These are phyloP conservation scores for Ips typographus DNA, from an alignment of 1,140 invertebrate genomes.

Conservation along the genomic window DNA sequence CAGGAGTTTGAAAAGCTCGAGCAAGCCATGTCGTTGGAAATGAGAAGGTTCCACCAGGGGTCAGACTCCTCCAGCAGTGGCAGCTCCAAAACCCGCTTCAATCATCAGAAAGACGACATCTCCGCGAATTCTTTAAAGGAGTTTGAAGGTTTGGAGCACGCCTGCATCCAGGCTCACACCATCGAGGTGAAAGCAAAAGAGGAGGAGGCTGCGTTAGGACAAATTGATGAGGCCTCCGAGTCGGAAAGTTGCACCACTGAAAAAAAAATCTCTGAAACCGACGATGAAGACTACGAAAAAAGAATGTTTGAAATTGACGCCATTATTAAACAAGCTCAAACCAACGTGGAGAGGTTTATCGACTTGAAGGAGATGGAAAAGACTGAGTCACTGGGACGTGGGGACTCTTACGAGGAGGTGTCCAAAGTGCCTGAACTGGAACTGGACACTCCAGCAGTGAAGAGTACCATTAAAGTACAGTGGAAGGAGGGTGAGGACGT, in stretches of 20 bases:
- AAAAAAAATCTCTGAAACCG: slow-evolving; percentile 53
- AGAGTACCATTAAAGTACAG: slow-evolving; percentile 44
- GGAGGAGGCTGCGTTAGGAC: slow-evolving; percentile 79
- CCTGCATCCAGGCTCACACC: slow-evolving; percentile 79
- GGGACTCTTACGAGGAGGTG: slow-evolving; percentile 57
- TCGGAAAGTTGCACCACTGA: slow-evolving; percentile 65
- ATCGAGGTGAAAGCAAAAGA: slow-evolving; percentile 81
- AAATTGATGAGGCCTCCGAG: slow-evolving; percentile 68
- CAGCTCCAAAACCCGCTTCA: slow-evolving; percentile 66
- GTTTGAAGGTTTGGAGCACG: slow-evolving; percentile 89
- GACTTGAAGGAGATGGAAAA: slow-evolving; percentile 56
- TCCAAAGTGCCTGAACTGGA: slow-evolving; percentile 56
- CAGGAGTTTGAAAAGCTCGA: slow-evolving; percentile 94
- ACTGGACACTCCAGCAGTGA: slow-evolving; percentile 51
- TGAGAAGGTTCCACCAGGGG: slow-evolving; percentile 63
- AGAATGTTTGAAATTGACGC: slow-evolving; percentile 73
- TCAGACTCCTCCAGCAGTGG: slow-evolving; percentile 73
- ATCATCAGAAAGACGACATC: slow-evolving; percentile 75
- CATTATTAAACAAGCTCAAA: slow-evolving; percentile 70
- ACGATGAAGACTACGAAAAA: slow-evolving; percentile 65
- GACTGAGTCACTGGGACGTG: slow-evolving; percentile 55
- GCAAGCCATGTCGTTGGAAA: slow-evolving; percentile 71
- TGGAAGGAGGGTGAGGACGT: slow-evolving; percentile 54
- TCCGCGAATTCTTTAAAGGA: slow-evolving; percentile 92
- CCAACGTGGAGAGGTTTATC: slow-evolving; percentile 67